Conservation (phyloP, 2,113 vertebrate genomes). For the Datnioides undecimradiatus region DNA sequence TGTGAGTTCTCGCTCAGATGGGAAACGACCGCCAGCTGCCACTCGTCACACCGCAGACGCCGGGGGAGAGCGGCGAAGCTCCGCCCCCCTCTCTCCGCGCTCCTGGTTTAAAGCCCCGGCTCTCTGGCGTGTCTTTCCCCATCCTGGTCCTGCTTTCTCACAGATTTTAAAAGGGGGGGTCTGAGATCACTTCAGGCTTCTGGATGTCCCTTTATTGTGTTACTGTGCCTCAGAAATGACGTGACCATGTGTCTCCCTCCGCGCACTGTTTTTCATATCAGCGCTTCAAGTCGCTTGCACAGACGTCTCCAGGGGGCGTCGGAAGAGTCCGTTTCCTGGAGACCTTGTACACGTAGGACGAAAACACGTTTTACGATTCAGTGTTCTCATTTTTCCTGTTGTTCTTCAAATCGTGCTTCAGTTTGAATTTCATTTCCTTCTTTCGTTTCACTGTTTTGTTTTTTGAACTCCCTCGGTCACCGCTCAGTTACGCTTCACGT, state of each 20-base stretch:
- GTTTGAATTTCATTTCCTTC: not conserved
- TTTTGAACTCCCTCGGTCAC: not conserved
- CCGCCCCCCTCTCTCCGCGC: not conserved
- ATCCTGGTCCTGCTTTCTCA: conserved; percentile 31
- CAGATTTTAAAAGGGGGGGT: conserved; percentile 40
- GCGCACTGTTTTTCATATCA: conserved; percentile 61
- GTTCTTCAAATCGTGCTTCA: not conserved
- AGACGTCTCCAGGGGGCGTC: conserved; percentile 43
- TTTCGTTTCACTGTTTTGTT: not conserved
- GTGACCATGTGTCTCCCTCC: conserved; percentile 46
- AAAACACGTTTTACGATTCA: conserved; percentile 21
- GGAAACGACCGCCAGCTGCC: conserved; percentile 45
- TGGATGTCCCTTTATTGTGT: conserved; percentile 52
- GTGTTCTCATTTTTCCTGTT: conserved; percentile 8
- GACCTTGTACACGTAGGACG: conserved; percentile 25
- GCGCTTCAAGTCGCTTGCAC: conserved; percentile 63
- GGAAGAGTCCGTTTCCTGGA: conserved; percentile 32
- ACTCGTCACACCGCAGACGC: not conserved
- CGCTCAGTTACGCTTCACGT: not conserved
- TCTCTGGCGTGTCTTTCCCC: conserved; percentile 35
- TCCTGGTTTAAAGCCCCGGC: not conserved
- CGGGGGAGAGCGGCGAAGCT: not conserved
- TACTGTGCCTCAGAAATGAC: conserved; percentile 69
- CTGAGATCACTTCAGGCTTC: conserved; percentile 75
- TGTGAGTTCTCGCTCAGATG: conserved; percentile 13